phyloP scores from a whole-genome alignment of 2,113 vertebrate species.

The Melierax canorus region DNA sequence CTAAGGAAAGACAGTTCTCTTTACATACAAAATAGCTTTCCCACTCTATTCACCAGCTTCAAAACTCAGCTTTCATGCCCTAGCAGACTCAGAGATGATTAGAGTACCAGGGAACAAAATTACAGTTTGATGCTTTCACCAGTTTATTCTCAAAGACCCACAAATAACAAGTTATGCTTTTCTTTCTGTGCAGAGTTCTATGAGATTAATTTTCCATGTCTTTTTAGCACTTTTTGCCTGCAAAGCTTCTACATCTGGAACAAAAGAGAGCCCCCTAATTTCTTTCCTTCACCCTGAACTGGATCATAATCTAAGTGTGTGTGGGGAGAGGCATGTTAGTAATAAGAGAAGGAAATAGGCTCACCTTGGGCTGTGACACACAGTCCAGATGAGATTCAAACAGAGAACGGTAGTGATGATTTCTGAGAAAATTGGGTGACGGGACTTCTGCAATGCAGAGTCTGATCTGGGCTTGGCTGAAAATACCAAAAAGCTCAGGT shows the following conservation, averaged over 20 bases:
- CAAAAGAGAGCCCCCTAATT: background rate
- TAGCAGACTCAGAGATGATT: background rate
- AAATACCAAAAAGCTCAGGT: constrained; percentile 65
- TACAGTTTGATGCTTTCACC: constrained; percentile 3
- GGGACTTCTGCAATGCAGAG: constrained; percentile 23
- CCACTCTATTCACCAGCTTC: background rate
- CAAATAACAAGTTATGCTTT: background rate
- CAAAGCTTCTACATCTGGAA: constrained; percentile 3
- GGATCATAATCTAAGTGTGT: background rate
- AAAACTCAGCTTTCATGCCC: background rate
- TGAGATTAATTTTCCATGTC: background rate
- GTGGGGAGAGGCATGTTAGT: background rate
- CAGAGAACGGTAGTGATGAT: background rate
- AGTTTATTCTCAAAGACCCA: constrained; percentile 48
- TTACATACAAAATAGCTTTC: background rate
- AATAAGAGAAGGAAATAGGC: constrained; percentile 16
- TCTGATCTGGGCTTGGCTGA: constrained; percentile 22
- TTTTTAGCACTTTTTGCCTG: background rate
- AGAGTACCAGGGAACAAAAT: background rate
- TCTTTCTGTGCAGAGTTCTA: background rate
- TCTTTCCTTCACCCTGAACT: constrained; percentile 1
- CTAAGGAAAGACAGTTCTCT: background rate
- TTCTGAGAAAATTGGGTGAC: constrained; percentile 40
- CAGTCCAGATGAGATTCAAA: constrained; percentile 30
- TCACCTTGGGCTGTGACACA: constrained; percentile 32